Conservation (phyloP, 35 echinoderm and acorn worm genomes). For the Hemicentrotus pulcherrimus region DNA sequence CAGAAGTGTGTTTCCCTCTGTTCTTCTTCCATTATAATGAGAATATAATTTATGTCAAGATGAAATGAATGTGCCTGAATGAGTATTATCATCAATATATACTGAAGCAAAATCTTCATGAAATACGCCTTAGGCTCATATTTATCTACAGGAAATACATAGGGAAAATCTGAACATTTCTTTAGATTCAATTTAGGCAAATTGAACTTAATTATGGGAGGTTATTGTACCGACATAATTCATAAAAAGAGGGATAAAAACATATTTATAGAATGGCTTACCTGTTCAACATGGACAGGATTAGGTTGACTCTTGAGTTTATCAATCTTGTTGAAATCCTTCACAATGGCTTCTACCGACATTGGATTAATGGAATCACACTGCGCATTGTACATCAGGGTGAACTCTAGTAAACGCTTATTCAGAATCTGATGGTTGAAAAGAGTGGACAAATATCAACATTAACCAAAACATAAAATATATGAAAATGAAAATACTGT, state of each 20-base stretch:
- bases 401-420: constrained; percentile 81
- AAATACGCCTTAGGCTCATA: too few species aligned
- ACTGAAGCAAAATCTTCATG: too few species aligned
- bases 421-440: constrained; percentile 60
- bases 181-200: too few species aligned
- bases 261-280: neutral
- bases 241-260: neutral
- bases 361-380: constrained; percentile 81
- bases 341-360: constrained; percentile 59
- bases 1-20: too few species aligned
- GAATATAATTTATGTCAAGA: too few species aligned
- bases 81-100: too few species aligned
- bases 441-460: neutral
- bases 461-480: neutral
- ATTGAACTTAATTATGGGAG: too few species aligned
- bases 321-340: constrained; percentile 71
- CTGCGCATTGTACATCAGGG: constrained; percentile 92
- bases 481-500: neutral
- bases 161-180: too few species aligned
- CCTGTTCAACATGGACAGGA: constrained; percentile 20
- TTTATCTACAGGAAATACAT: too few species aligned
- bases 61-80: too few species aligned
- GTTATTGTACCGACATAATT: too few species aligned
- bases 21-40: too few species aligned
- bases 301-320: constrained; percentile 51